Evolutionary conservation across 2,888 invertebrate genomes (phyloP), one percentile per base, ranked within the genome.

Genomic region (Eupithecia inturbata): DNA sequence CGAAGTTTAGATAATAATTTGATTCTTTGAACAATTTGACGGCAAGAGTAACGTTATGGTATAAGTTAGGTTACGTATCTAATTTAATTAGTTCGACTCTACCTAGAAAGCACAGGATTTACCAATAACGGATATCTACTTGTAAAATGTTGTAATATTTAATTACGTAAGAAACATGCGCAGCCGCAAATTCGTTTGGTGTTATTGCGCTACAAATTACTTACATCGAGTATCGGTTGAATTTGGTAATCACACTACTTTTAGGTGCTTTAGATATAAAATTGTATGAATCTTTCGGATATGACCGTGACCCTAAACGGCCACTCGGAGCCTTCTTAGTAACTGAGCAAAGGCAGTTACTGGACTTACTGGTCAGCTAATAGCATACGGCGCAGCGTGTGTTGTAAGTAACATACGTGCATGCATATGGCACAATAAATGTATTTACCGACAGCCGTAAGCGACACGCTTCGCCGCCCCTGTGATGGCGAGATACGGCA

Each of bases 391-490:
- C 39, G 53, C 64, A 31, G 68, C 74, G 76, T 76, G 75, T 74
- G 78, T 72, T 78, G 79, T 76, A 77, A 82, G 82, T 81, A 87
- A 87, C 85, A 86, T 86, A 85, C 84, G 83, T 88, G 88, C 87
- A 87, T 89, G 88, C 88, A 87, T 89, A 90, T 85, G 87, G 88
- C 86, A 90, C 89, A 89, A 85, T 89, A 88, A 89, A 90, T 90
- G 88, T 89, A 88, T 88, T 85, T 88, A 85, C 88, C 86, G 88
- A 88, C 92, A 89, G 89, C 89, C 89, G 91, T 88, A 87, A 87
- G 87, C 90, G 92, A 89, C 89, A 91, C 89, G 92, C 87, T 91
- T 86, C 85, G 91, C 88, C 88, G 90, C 88, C 80, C 84, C 82
- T 82, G 84, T 85, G 91, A 91, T 90, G 89, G 86, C 83, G 85